A percentile compares a stretch with the other conserved stretches of the same genome.
Evolutionary conservation across 2,888 invertebrate species (phyloP).

Genomic region (Luffia ferchaultella): DNA sequence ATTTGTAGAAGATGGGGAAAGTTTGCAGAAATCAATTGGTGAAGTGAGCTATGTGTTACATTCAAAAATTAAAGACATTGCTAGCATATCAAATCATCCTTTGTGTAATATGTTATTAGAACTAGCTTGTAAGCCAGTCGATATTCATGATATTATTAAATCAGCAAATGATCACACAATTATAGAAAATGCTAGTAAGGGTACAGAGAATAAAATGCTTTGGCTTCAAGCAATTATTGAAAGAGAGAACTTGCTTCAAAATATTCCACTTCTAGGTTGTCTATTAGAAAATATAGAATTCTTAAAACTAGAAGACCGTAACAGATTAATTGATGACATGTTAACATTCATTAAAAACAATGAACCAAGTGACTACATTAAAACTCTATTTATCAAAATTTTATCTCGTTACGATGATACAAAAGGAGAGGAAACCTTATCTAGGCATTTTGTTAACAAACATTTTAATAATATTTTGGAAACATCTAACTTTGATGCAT

Average conservation of each 20-base stretch:
- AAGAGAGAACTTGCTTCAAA: constrained; percentile 31
- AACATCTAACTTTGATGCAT: constrained; percentile 25
- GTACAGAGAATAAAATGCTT: constrained; percentile 23
- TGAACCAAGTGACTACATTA: constrained; percentile 21
- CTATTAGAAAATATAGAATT: constrained; percentile 26
- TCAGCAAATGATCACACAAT: constrained; percentile 27
- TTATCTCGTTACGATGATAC: constrained; percentile 29
- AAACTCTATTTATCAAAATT: constrained; percentile 27
- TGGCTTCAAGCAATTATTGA: constrained; percentile 41
- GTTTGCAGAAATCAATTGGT: constrained; percentile 42
- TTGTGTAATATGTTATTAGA: constrained; percentile 38
- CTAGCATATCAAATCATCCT: constrained; percentile 30
- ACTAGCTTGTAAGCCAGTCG: constrained; percentile 38
- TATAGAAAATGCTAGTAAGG: constrained; percentile 29
- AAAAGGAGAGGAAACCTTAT: constrained; percentile 30
- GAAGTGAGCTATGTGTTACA: constrained; percentile 38
- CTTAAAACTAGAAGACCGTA: constrained; percentile 29
- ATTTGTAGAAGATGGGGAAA: constrained; percentile 37
- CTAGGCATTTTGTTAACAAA: constrained; percentile 30
- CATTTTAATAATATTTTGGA: constrained; percentile 27
- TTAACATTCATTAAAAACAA: constrained; percentile 22
- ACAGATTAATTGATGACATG: constrained; percentile 26
- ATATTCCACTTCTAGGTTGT: constrained; percentile 25
- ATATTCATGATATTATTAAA: constrained; percentile 36
- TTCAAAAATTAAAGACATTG: constrained; percentile 23